Percentiles rank a stretch among this genome's conserved stretches.
Evolutionary conservation across 2,113 vertebrate species (phyloP).

Genomic region (Gadus chalcogrammus): DNA sequence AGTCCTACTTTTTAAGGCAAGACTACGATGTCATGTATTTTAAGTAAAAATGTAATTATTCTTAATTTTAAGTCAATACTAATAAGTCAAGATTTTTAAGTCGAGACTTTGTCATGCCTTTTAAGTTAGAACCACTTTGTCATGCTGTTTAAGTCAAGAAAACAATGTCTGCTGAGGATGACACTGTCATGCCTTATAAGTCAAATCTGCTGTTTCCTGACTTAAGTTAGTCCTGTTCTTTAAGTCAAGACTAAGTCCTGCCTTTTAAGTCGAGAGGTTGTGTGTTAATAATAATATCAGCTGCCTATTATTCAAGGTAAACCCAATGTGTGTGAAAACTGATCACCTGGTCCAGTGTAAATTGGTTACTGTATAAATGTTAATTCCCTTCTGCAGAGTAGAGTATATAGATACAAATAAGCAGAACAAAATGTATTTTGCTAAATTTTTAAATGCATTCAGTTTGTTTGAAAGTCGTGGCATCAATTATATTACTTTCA

Average conservation of each 20-base stretch:
- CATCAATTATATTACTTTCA: conserved; percentile 64
- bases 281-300: conserved; percentile 18
- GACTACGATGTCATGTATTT: no score
- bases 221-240: conserved; percentile 19
- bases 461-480: conserved; percentile 53
- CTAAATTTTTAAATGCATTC: conserved; percentile 72
- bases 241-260: conserved; percentile 35
- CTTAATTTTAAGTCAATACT: no score
- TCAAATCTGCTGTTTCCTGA: conserved; percentile 9
- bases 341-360: conserved; percentile 65
- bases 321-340: conserved; percentile 67
- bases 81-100: no score
- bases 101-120: no score
- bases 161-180: no score
- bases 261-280: conserved; percentile 22
- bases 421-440: conserved; percentile 77
- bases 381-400: conserved; percentile 71
- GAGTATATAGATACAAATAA: conserved; percentile 74
- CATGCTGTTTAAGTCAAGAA: no score
- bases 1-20: no score
- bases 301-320: conserved; percentile 59
- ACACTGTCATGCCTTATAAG: conserved; percentile 17
- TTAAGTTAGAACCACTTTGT: no score
- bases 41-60: no score
- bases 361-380: conserved; percentile 67